Percentiles rank a stretch among this genome's conserved stretches.
These are phyloP conservation scores for Agrotis exclamationis DNA, from an alignment of 2,888 invertebrate species.

Conservation along the genomic window DNA sequence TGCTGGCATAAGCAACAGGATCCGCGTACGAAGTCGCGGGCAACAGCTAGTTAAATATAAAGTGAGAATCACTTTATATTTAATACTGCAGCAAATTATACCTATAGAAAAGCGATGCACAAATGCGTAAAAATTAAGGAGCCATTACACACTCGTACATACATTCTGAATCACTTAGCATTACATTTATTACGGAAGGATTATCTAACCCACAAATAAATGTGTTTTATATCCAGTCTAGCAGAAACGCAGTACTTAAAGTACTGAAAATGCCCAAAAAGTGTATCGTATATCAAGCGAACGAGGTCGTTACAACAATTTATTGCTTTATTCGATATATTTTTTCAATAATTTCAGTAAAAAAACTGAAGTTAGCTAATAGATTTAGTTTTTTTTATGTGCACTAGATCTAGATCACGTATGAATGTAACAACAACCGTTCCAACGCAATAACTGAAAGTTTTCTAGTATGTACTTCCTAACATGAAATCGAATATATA, in stretches of 20 bases:
- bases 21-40: too few relatives aligned
- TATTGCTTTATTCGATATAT: conserved; percentile 16
- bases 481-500: too few relatives aligned
- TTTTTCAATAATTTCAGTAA: too few relatives aligned
- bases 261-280: conserved; percentile 12
- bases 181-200: not conserved
- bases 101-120: not conserved
- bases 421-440: too few relatives aligned
- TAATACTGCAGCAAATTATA: not conserved
- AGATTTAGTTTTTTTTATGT: too few relatives aligned
- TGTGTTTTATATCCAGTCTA: conserved; percentile 23
- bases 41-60: too few relatives aligned
- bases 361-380: too few relatives aligned
- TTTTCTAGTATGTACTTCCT: too few relatives aligned
- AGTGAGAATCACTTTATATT: too few relatives aligned
- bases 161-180: conserved; percentile 18
- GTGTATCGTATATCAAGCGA: conserved; percentile 27
- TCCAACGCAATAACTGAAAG: too few relatives aligned
- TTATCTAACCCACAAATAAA: conserved; percentile 11
- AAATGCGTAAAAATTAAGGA: conserved; percentile 9
- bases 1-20: too few relatives aligned
- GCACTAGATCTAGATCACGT: too few relatives aligned
- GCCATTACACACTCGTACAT: conserved; percentile 4
- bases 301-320: conserved; percentile 11
- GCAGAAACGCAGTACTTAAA: conserved; percentile 24